phyloP scores from a whole-genome alignment of 2,797 vertebrate genomes.

The Staurois parvus region DNA sequence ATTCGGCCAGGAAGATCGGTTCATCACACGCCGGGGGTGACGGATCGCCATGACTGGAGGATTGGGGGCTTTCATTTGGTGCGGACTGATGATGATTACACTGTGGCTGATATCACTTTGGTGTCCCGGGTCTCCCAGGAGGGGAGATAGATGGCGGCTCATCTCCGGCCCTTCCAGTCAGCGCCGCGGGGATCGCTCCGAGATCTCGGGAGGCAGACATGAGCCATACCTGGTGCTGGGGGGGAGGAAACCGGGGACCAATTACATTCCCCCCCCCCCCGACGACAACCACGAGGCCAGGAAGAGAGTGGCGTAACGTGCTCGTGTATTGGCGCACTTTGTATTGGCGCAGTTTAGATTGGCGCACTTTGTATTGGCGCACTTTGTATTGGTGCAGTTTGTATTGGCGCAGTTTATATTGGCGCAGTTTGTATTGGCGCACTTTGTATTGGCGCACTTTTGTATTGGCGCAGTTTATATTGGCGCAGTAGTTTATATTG shows the following conservation, averaged over 20 bases:
- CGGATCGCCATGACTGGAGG: not conserved
- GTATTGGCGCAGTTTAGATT: too few relatives aligned
- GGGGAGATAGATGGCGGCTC: not conserved
- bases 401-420: too few relatives aligned
- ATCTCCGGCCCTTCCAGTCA: constrained; percentile 20
- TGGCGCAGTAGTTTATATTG: too few relatives aligned
- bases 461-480: too few relatives aligned
- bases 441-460: too few relatives aligned
- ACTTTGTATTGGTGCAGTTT: too few relatives aligned
- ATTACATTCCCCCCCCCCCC: constrained; percentile 13
- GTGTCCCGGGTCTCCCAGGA: not conserved
- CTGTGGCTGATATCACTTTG: not conserved
- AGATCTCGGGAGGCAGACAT: not conserved
- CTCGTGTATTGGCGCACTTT: not conserved
- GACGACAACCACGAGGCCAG: constrained; percentile 39
- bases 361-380: too few relatives aligned
- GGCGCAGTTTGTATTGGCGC: too few relatives aligned
- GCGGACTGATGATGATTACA: not conserved
- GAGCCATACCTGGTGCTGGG: constrained; percentile 8
- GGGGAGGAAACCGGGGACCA: constrained; percentile 27
- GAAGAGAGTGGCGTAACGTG: constrained; percentile 16
- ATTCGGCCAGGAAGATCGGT: not conserved
- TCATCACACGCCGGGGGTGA: not conserved
- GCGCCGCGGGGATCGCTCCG: not conserved
- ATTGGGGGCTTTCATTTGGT: constrained; percentile 22